phyloP scores from a whole-genome alignment of 2,888 invertebrate genomes.

The Drepana falcataria region DNA sequence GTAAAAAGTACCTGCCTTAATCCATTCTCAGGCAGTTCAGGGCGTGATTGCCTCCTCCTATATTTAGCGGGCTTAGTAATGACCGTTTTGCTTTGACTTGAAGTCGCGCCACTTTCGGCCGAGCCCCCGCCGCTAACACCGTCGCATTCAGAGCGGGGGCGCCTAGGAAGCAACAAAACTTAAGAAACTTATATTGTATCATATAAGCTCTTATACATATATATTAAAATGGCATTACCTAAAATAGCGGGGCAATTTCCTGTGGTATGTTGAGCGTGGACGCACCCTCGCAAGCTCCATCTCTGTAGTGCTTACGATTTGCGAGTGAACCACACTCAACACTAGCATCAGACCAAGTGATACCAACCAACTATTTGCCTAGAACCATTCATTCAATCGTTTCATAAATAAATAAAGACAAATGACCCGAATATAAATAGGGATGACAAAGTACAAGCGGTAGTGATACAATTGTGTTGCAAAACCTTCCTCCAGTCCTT shows the following conservation, averaged over 20 bases:
- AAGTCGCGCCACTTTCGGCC: slow-evolving; percentile 68
- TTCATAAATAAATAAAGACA: neutral
- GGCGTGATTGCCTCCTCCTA: slow-evolving; percentile 54
- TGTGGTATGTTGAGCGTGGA: slow-evolving; percentile 54
- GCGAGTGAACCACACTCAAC: slow-evolving; percentile 68
- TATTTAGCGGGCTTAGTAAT: slow-evolving; percentile 56
- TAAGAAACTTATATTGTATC: slow-evolving; percentile 1
- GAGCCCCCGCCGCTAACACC: slow-evolving; percentile 67
- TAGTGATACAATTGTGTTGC: too few relatives aligned
- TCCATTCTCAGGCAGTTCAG: slow-evolving; percentile 53
- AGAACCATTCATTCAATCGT: slow-evolving; percentile 16
- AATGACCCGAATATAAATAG: too few relatives aligned
- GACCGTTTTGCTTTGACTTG: slow-evolving; percentile 60
- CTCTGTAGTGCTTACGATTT: slow-evolving; percentile 73
- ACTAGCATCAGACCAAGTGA: slow-evolving; percentile 68
- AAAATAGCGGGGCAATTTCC: slow-evolving; percentile 64
- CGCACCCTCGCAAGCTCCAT: slow-evolving; percentile 67
- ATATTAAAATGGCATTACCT: slow-evolving; percentile 38
- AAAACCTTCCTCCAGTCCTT: too few relatives aligned
- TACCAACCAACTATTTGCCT: slow-evolving; percentile 68
- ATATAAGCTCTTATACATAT: neutral
- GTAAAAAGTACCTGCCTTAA: slow-evolving; percentile 41
- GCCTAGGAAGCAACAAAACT: slow-evolving; percentile 26
- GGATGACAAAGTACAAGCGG: too few relatives aligned
- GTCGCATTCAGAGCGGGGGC: slow-evolving; percentile 59